phyloP scores from a whole-genome alignment of 2,888 invertebrate species.

The Thysanoteuthis rhombus region DNA sequence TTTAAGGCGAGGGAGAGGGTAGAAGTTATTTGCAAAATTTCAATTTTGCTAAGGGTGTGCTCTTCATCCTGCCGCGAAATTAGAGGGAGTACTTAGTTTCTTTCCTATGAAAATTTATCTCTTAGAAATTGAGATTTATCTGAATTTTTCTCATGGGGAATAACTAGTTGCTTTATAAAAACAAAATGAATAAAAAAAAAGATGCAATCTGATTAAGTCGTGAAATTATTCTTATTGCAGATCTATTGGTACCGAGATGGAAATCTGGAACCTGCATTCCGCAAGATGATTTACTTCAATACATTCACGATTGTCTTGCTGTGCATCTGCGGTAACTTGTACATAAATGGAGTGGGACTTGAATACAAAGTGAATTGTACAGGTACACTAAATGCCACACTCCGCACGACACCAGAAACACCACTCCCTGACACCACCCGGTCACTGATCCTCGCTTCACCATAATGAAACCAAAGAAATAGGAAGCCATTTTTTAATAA shows the following conservation, averaged over 20 bases:
- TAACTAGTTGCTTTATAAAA: too few species aligned
- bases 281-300: constrained; percentile 68
- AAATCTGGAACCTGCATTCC: constrained; percentile 69
- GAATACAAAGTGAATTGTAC: background rate
- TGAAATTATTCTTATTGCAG: constrained; percentile 50
- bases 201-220: too few species aligned
- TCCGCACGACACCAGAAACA: background rate
- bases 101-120: too few species aligned
- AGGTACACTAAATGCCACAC: background rate
- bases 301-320: constrained; percentile 66
- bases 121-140: too few species aligned
- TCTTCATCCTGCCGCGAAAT: too few species aligned
- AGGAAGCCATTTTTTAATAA: background rate
- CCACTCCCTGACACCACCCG: background rate
- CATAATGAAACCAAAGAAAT: background rate
- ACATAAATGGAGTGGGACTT: constrained; percentile 51
- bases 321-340: constrained; percentile 67
- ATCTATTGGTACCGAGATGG: constrained; percentile 69
- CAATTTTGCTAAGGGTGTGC: too few species aligned
- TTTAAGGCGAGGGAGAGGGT: too few species aligned
- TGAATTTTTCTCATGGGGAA: too few species aligned
- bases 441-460: background rate
- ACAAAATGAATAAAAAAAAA: too few species aligned
- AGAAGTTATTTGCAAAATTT: too few species aligned
- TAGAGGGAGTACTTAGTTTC: too few species aligned